Conservation (phyloP, 2,888 invertebrate species). For the Chymomyza procnemis region DNA sequence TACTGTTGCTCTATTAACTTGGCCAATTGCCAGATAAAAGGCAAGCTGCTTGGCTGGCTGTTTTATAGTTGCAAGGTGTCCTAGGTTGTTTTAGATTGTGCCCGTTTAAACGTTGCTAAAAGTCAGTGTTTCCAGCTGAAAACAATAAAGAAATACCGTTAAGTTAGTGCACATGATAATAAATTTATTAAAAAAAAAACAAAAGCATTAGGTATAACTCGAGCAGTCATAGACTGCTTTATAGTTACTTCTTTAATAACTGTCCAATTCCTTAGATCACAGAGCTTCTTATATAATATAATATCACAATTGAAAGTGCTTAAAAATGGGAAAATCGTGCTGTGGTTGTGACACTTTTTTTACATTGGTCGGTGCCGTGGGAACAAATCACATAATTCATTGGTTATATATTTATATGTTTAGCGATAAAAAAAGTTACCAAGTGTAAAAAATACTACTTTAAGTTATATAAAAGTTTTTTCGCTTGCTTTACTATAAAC, state of each 20-base stretch:
- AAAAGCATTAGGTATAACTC: slow-evolving; percentile 26
- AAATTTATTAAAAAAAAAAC: slow-evolving; percentile 70
- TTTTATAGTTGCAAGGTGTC: slow-evolving; percentile 7
- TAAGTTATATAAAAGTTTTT: too few relatives aligned
- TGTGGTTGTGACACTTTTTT: too few relatives aligned
- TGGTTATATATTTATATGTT: too few relatives aligned
- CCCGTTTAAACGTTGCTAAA: not conserved
- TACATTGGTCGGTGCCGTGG: too few relatives aligned
- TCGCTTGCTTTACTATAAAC: too few relatives aligned
- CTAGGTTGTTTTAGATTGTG: not conserved
- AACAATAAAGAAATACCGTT: slow-evolving; percentile 41
- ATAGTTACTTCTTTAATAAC: not conserved
- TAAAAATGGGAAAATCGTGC: too few relatives aligned
- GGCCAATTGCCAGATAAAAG: slow-evolving; percentile 70
- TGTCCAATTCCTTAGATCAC: not conserved
- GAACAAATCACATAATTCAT: too few relatives aligned
- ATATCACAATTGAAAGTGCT: too few relatives aligned
- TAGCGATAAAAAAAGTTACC: too few relatives aligned
- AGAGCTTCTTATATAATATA: too few relatives aligned
- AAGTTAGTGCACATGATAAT: slow-evolving; percentile 59
- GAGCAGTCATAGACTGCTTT: slow-evolving; percentile 6
- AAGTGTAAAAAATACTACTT: too few relatives aligned
- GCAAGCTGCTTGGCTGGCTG: slow-evolving; percentile 40
- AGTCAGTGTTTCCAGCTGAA: not conserved
- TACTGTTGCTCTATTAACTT: slow-evolving; percentile 59